These are phyloP conservation scores for Rhabdomys dilectus DNA, from an alignment of 2,113 vertebrate genomes.

Conservation along the genomic window DNA sequence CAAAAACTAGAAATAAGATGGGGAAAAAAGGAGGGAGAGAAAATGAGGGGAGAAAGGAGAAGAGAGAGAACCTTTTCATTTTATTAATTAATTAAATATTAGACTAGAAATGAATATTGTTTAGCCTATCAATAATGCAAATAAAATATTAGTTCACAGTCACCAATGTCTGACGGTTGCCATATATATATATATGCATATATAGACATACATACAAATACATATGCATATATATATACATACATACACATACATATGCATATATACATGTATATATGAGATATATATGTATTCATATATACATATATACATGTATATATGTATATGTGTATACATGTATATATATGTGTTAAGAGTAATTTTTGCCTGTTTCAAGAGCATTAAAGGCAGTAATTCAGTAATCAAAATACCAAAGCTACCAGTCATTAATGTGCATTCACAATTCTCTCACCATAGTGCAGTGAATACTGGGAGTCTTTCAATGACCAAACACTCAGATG, in stretches of 20 bases:
- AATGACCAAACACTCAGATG: neutral
- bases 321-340: neutral
- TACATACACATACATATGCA: neutral
- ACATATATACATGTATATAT: neutral
- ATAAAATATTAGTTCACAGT: conserved; percentile 35
- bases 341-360: neutral
- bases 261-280: no score
- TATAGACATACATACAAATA: neutral
- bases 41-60: neutral
- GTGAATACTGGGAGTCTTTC: neutral
- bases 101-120: conserved; percentile 18
- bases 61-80: neutral
- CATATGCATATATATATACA: neutral
- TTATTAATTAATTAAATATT: neutral
- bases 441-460: neutral
- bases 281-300: no score
- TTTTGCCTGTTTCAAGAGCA: conserved; percentile 39
- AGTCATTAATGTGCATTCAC: neutral
- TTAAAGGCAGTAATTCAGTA: neutral
- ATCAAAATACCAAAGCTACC: neutral
- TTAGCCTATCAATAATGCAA: conserved; percentile 3
- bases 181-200: neutral
- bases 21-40: neutral
- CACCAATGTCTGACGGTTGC: neutral
- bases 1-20: neutral